These are phyloP conservation scores for Lasius fuliginosus DNA, from an alignment of 2,888 invertebrate genomes.

Conservation along the genomic window DNA sequence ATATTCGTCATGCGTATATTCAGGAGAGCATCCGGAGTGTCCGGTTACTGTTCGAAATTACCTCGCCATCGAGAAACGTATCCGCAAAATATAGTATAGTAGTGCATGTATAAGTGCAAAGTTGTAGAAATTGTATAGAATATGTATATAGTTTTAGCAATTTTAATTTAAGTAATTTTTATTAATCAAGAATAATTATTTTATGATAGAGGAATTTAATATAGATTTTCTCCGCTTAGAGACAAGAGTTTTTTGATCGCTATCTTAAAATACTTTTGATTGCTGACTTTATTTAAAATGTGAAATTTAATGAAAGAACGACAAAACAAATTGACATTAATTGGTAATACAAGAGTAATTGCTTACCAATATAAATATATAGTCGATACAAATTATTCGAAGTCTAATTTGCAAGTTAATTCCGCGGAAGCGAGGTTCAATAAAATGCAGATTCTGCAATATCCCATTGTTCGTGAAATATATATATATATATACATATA, in stretches of 20 bases:
- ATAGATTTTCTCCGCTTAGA: background rate
- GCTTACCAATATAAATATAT: background rate
- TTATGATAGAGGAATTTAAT: background rate
- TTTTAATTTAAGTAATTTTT: background rate
- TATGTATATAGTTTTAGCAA: background rate
- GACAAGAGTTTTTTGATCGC: background rate
- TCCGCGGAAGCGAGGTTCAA: constrained; percentile 8
- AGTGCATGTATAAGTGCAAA: background rate
- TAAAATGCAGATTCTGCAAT: constrained; percentile 51
- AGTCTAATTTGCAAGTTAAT: constrained; percentile 43
- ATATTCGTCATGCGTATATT: background rate
- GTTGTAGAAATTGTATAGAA: background rate
- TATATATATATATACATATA: background rate
- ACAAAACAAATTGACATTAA: background rate
- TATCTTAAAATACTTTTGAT: background rate
- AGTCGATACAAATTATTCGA: constrained; percentile 3
- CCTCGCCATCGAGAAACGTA: background rate
- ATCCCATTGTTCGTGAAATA: constrained; percentile 23
- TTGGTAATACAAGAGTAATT: background rate
- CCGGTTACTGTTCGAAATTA: constrained; percentile 5
- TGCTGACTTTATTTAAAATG: background rate
- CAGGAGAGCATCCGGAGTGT: constrained; percentile 11
- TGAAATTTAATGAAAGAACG: background rate
- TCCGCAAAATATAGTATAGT: background rate
- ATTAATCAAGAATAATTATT: background rate